A percentile compares a stretch with the other conserved stretches of the same genome.
Conservation (phyloP, 2,113 vertebrate species). For the Pseudopipra pipra region DNA sequence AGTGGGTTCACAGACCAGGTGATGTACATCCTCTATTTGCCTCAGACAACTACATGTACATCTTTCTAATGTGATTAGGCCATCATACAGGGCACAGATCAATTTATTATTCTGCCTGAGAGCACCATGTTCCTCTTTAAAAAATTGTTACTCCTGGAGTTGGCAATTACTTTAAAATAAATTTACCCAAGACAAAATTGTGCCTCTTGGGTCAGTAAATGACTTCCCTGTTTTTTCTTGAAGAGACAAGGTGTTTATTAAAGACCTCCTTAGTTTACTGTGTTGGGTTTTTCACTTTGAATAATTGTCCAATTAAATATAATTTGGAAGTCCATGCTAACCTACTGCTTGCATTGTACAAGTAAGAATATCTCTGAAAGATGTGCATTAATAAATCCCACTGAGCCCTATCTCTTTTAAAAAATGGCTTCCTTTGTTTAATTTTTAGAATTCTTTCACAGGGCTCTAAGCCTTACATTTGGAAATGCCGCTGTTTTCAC, state of each 20-base stretch:
- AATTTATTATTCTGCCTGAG: conserved; percentile 83
- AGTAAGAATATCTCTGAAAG: conserved; percentile 87
- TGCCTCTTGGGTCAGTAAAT: conserved; percentile 98
- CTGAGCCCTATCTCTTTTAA: conserved; percentile 90
- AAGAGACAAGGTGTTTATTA: conserved; percentile 99
- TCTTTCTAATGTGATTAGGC: conserved; percentile 86
- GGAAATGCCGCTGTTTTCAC: conserved; percentile 77
- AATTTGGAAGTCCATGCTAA: conserved; percentile 96
- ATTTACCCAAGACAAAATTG: conserved; percentile 94
- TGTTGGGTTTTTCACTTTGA: conserved; percentile 98
- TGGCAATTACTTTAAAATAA: conserved; percentile 99
- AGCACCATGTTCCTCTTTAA: conserved; percentile 83
- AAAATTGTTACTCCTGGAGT: conserved; percentile 90
- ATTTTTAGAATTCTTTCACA: conserved; percentile 87
- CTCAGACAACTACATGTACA: conserved; percentile 46
- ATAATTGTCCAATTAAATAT: conserved; percentile 99
- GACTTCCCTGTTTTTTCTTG: conserved; percentile 97
- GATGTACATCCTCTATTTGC: conserved; percentile 55
- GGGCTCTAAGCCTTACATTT: conserved; percentile 83
- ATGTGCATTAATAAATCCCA: conserved; percentile 99
- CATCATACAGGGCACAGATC: conserved; percentile 81
- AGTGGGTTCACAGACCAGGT: conserved; percentile 43
- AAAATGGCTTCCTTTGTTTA: conserved; percentile 88
- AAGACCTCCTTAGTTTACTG: conserved; percentile 94
- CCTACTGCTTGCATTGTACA: conserved; percentile 87